These are phyloP conservation scores for Chrosomus eos DNA, from an alignment of 2,797 vertebrate genomes.

Conservation along the genomic window DNA sequence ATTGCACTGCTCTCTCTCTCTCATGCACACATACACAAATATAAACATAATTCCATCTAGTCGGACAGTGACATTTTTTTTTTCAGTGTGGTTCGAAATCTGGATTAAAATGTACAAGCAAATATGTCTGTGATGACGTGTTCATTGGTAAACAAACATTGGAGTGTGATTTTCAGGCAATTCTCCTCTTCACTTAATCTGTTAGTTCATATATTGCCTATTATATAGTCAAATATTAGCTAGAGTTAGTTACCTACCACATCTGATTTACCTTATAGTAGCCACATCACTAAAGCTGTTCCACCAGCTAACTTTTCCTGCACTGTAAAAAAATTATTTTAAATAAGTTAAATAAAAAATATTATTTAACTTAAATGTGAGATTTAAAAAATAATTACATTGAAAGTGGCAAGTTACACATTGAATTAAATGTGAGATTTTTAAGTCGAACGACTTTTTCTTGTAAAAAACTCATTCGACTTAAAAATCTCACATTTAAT, in stretches of 20 bases:
- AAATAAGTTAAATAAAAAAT: background rate
- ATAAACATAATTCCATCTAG: background rate
- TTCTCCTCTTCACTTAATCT: background rate
- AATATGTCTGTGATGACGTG: background rate
- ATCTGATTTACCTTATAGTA: too few species aligned
- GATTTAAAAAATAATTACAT: too few species aligned
- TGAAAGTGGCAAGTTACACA: too few species aligned
- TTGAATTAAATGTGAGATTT: too few species aligned
- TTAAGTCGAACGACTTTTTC: too few species aligned
- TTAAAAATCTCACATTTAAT: background rate
- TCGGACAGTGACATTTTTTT: background rate
- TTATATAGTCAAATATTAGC: slow-evolving; percentile 21
- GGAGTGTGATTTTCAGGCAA: background rate
- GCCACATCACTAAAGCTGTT: background rate
- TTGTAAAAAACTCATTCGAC: too few species aligned
- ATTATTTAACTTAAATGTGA: too few species aligned
- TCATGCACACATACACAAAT: background rate
- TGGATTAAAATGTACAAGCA: background rate
- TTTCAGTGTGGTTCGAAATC: background rate
- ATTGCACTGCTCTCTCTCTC: slow-evolving; percentile 5
- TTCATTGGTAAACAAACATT: slow-evolving; percentile 6
- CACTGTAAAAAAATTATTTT: background rate
- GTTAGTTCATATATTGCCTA: background rate
- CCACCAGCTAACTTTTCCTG: background rate
- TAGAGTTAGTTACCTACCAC: background rate